Percentiles rank a stretch among this genome's conserved stretches.
Evolutionary conservation across 2,113 vertebrate genomes (phyloP).

Genomic region (Acinonyx jubatus): DNA sequence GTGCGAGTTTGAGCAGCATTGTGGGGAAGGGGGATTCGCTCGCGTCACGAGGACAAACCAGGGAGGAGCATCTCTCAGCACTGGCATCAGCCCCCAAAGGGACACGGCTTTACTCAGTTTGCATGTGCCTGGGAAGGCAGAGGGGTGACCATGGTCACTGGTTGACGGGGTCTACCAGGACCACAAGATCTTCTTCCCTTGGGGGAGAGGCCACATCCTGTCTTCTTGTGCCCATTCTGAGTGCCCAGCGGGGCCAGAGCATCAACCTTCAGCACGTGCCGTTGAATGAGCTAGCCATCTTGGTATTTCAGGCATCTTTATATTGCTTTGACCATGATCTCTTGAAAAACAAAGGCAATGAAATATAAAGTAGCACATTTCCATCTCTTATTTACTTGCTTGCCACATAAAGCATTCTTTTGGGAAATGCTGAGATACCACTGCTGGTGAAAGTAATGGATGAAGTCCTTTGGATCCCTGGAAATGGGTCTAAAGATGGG

Average conservation of each 20-base stretch:
- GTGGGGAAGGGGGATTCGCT: rapidly evolving
- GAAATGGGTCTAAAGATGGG: rapidly evolving
- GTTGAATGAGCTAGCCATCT: rapidly evolving
- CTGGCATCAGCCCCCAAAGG: too few species aligned
- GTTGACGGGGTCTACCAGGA: background rate
- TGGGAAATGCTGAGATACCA: too few species aligned
- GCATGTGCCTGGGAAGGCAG: background rate
- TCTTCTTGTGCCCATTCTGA: too few species aligned
- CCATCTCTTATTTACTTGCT: background rate
- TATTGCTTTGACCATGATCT: rapidly evolving
- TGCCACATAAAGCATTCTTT: background rate
- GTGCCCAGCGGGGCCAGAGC: rapidly evolving
- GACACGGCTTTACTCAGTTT: rapidly evolving
- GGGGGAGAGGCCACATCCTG: background rate
- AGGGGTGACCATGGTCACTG: background rate
- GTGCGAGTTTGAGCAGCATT: rapidly evolving
- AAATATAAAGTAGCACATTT: background rate
- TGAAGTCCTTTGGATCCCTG: rapidly evolving
- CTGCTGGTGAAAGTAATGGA: too few species aligned
- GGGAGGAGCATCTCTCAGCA: rapidly evolving
- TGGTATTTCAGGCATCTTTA: too few species aligned
- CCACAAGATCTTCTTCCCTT: too few species aligned
- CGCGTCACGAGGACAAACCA: rapidly evolving
- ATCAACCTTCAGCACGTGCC: rapidly evolving
- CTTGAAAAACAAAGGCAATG: background rate